Evolutionary conservation across 1,140 invertebrate genomes (phyloP).

Genomic region (Coptotermes formosanus): DNA sequence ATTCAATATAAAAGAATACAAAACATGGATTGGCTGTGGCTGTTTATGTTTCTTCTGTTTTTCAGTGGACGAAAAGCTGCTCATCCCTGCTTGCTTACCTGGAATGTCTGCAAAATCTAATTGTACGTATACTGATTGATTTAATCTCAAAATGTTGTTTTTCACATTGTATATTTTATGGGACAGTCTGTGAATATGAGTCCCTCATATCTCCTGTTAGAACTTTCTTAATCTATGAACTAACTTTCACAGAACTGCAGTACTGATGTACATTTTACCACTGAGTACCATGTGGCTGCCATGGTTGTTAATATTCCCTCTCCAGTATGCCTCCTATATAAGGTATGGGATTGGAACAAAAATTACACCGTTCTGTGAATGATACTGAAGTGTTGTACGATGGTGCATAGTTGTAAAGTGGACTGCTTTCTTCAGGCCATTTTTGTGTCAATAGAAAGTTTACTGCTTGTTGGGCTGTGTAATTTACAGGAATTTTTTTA

Average conservation of each 20-base stretch:
- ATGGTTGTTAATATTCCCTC: not conserved
- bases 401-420: no score
- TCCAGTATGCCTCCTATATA: not conserved
- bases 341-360: no score
- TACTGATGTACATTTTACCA: not conserved
- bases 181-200: not conserved
- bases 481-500: no score
- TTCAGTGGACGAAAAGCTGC: not conserved
- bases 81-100: not conserved
- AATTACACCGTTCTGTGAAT: no score
- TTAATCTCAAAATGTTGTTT: not conserved
- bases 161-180: no score
- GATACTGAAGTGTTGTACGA: no score
- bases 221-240: not conserved
- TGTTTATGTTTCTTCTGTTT: not conserved
- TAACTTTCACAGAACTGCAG: not conserved
- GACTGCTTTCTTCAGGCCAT: no score
- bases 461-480: no score
- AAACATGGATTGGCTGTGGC: no score
- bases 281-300: not conserved
- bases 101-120: constrained; percentile 2
- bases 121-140: not conserved
- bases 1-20: no score
- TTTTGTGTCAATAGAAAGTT: no score
- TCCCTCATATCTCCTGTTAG: not conserved